phyloP scores from a whole-genome alignment of 1,140 invertebrate species.

The Heliconius nattereri region DNA sequence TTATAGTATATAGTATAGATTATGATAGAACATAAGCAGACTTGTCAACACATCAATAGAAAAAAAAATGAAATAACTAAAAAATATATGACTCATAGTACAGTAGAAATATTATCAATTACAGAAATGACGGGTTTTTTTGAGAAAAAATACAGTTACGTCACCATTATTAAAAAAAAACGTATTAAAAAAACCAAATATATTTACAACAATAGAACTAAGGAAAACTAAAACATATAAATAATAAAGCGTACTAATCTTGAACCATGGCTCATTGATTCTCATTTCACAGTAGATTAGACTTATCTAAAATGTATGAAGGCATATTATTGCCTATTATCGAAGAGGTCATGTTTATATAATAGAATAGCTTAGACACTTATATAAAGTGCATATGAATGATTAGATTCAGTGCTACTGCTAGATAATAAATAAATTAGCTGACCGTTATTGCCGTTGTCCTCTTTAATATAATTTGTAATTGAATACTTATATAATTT shows the following conservation, averaged over 20 bases:
- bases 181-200: no score
- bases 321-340: not conserved
- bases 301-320: not conserved
- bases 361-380: not conserved
- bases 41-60: not conserved
- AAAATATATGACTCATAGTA: no score
- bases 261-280: not conserved
- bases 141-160: no score
- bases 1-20: no score
- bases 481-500: no score
- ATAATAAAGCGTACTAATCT: not conserved
- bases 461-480: no score
- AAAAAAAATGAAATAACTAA: no score
- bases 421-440: no score
- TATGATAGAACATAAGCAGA: not conserved
- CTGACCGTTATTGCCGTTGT: no score
- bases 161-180: no score
- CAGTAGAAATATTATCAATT: no score
- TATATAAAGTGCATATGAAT: not conserved
- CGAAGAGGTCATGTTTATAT: not conserved
- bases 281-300: conserved; percentile 6
- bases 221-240: not conserved
- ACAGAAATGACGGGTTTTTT: no score
- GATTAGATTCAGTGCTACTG: not conserved
- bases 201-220: not conserved